These are phyloP conservation scores for Heliornis fulica DNA, from an alignment of 2,113 vertebrate species.

Conservation along the genomic window DNA sequence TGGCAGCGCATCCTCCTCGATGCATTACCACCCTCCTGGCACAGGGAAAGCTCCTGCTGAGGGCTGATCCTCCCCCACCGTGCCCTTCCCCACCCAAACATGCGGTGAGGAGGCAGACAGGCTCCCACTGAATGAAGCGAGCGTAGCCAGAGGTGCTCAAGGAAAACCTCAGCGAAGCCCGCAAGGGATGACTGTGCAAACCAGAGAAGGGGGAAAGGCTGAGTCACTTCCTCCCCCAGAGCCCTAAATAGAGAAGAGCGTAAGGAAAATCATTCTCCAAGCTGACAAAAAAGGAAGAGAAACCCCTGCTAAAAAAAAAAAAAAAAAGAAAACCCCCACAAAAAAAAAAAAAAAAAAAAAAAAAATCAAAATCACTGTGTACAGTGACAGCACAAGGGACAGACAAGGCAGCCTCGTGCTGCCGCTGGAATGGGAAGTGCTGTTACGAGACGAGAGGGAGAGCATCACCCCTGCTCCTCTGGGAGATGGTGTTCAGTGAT, in stretches of 20 bases:
- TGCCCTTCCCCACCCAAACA: not conserved
- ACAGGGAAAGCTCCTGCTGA: not conserved
- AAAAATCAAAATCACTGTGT: not conserved
- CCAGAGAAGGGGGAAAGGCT: slow-evolving; percentile 7
- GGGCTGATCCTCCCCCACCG: not conserved
- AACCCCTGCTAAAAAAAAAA: not conserved
- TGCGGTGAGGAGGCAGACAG: fast-evolving
- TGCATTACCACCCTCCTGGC: not conserved
- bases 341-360: too few species aligned
- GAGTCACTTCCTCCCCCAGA: slow-evolving; percentile 55
- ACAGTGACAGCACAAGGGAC: not conserved
- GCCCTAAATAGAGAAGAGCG: not conserved
- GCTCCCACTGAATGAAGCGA: not conserved
- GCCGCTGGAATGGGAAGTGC: not conserved
- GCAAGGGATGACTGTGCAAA: slow-evolving; percentile 11
- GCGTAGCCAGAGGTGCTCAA: not conserved
- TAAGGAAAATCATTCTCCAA: not conserved
- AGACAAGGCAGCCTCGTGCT: not conserved
- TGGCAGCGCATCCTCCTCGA: too few species aligned
- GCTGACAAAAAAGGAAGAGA: slow-evolving; percentile 47
- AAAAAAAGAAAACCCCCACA: too few species aligned
- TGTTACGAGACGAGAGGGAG: not conserved
- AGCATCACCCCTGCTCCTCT: not conserved
- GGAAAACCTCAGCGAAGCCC: not conserved
- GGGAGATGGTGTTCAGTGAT: not conserved